Base-by-base conservation (phyloP, 2,888 invertebrate genomes). In the Leucophora obtusa region DNA sequence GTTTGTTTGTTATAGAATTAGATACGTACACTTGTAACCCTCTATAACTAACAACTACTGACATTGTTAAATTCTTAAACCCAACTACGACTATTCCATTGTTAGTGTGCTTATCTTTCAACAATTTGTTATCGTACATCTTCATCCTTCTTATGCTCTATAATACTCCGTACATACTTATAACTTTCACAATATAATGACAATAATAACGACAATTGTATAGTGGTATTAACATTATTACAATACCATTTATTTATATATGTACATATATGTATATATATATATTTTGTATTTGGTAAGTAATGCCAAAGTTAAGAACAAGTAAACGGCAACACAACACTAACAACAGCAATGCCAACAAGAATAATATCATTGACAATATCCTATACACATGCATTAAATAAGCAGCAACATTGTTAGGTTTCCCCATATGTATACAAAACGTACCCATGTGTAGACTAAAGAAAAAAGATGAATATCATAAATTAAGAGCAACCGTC, bases 351-450 rank as follows among this genome's bases (percentile, higher is more conserved):
- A 74, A 70, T 79, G 28, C 1, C 28, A 38, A 62, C 75, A 76
- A 75, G 59, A 75, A 70, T 75, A 80, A 82, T 83, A 82, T 83
- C 82, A 83, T 76, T 79, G 80, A 83, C 74, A 82, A 80, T 65
- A 82, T 73, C 71, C 76, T 80, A 62, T 65, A 50, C 70, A 53
- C 68, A 56, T 72, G 66, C 35, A 51, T 65, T 74, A 68, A 78
- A 79, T 78, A 58, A 69, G 50, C 38, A 50, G 24, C 38, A 21
- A 11, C 51, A 68, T 18, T 18, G 24, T 51, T 53, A 15, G 14
- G 43, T 18, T 28, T 66, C 3, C 35, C n/a, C 51, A 38, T 21
- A 21, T 7, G 53, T 9, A 74, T 18, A 35, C 15, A 54, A 47
- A 73, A 43, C 24, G 73, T 0, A 21, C 35, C 47, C 53, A 28